A percentile compares a stretch with the other conserved stretches of the same genome.
phyloP scores from a whole-genome alignment of 2,797 vertebrate genomes.

The Carcharodon carcharias region DNA sequence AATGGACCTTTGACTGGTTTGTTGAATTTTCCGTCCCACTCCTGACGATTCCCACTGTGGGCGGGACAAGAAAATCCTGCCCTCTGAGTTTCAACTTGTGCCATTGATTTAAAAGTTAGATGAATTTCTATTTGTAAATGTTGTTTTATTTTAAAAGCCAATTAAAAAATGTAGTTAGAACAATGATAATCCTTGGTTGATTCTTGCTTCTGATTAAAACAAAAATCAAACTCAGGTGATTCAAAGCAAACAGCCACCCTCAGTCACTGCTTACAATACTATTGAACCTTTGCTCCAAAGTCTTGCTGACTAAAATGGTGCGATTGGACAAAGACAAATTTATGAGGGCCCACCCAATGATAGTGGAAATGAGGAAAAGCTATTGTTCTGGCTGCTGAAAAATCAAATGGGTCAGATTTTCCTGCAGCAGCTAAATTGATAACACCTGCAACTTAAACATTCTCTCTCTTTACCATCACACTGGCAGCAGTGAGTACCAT shows the following conservation, averaged over 20 bases:
- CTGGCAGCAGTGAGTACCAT: too few species aligned
- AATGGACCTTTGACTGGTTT: too few species aligned
- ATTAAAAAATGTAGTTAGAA: background rate
- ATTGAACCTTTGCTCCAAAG: background rate
- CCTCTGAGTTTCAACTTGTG: background rate
- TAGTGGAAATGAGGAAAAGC: background rate
- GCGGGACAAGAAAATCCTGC: too few species aligned
- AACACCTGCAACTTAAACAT: too few species aligned
- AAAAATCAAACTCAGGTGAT: background rate
- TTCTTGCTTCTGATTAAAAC: background rate
- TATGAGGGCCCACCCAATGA: background rate
- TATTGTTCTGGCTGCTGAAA: background rate
- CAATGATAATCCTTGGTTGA: background rate
- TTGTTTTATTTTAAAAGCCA: background rate
- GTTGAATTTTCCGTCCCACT: too few species aligned
- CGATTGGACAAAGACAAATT: background rate
- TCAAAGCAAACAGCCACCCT: background rate
- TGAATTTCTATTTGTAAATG: background rate
- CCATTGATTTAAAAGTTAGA: background rate
- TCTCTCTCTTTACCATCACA: too few species aligned
- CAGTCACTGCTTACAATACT: background rate
- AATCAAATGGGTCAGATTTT: too few species aligned
- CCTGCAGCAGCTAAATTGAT: background rate
- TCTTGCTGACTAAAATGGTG: background rate
- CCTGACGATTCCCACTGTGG: too few species aligned